A percentile compares a stretch with the other conserved stretches of the same genome.
Conservation (phyloP, 2,113 vertebrate species). For the Sigmodon hispidus region DNA sequence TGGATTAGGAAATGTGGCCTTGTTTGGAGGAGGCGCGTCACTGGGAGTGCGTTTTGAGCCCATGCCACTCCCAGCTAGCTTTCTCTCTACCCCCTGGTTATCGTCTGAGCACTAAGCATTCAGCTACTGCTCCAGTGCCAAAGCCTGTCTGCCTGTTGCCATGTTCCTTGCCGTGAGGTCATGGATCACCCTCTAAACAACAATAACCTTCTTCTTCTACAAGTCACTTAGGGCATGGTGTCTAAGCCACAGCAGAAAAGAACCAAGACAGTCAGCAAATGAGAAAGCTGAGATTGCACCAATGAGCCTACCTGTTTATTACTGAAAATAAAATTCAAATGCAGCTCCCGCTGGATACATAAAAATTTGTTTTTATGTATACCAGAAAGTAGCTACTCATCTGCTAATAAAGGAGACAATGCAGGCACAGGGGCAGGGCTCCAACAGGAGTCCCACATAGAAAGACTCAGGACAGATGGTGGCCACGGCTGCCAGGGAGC, state of each 20-base stretch:
- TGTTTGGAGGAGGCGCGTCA: background rate
- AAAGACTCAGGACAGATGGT: background rate
- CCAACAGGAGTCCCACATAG: background rate
- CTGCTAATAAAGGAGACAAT: background rate
- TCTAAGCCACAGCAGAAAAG: background rate
- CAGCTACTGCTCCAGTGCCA: background rate
- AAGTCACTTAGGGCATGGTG: background rate
- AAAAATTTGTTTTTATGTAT: background rate
- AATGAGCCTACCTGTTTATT: background rate
- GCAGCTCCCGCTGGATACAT: background rate
- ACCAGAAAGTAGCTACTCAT: background rate
- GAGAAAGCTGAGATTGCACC: conserved; percentile 20
- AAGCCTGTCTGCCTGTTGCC: no score
- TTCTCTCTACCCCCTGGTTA: background rate
- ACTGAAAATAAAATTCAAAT: conserved; percentile 41
- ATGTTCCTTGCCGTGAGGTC: background rate
- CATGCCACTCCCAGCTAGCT: background rate
- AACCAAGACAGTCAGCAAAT: background rate
- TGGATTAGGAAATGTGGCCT: background rate
- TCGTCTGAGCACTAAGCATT: background rate
- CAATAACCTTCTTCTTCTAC: background rate
- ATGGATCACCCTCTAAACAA: background rate
- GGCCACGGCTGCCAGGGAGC: background rate
- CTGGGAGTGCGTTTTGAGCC: background rate
- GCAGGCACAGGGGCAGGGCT: background rate